These are phyloP conservation scores for Gymnoscopelus microlampas DNA, from an alignment of 2,797 vertebrate genomes.

Conservation along the genomic window DNA sequence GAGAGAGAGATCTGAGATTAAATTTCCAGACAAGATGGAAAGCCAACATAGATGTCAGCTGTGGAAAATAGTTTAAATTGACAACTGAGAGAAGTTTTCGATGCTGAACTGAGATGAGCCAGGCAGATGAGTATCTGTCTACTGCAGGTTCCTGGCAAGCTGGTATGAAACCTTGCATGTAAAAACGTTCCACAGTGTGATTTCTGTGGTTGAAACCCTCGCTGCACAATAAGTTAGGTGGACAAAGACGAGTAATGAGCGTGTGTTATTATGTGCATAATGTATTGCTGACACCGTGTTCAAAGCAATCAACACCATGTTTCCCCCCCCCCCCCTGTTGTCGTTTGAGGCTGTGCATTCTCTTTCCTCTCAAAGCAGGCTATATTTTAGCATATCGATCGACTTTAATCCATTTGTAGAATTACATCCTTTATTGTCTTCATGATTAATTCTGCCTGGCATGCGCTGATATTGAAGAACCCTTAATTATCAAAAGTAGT, in stretches of 20 bases:
- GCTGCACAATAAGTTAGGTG: constrained; percentile 49
- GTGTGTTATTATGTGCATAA: constrained; percentile 52
- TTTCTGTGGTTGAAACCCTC: constrained; percentile 16
- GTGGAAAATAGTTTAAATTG: constrained; percentile 69
- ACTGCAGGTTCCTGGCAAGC: no score
- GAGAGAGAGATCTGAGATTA: constrained; percentile 62
- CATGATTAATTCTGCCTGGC: constrained; percentile 16
- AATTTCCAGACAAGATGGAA: constrained; percentile 77
- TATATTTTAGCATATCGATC: constrained; percentile 19
- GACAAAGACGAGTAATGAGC: constrained; percentile 55
- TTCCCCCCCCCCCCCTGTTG: neutral
- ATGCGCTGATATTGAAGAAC: constrained; percentile 43
- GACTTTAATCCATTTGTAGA: constrained; percentile 33
- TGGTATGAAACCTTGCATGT: constrained; percentile 32
- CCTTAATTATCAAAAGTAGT: constrained; percentile 39
- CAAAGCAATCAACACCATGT: constrained; percentile 40
- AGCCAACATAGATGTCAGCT: constrained; percentile 74
- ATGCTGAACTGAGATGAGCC: constrained; percentile 33
- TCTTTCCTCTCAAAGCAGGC: constrained; percentile 24
- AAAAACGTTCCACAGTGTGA: constrained; percentile 28
- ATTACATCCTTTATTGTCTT: neutral
- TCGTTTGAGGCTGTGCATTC: neutral
- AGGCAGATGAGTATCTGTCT: constrained; percentile 53
- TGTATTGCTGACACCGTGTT: constrained; percentile 50
- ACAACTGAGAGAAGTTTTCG: constrained; percentile 58